phyloP scores from a whole-genome alignment of 2,888 invertebrate genomes.

The Spilosoma lubricipeda region DNA sequence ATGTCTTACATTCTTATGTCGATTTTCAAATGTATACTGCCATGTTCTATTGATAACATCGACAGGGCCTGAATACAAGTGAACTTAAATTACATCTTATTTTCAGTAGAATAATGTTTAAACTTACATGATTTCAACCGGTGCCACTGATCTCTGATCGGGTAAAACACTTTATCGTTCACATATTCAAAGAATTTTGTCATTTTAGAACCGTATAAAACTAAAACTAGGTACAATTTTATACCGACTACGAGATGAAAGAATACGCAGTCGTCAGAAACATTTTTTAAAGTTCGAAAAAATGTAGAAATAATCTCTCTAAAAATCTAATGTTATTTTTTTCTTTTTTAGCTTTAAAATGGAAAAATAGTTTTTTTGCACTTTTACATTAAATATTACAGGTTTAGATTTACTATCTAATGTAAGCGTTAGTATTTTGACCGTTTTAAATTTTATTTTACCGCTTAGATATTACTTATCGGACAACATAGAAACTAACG shows the following conservation, averaged over 20 bases:
- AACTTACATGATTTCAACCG: slow-evolving; percentile 78
- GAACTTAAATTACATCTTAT: background rate
- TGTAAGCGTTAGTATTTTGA: no score
- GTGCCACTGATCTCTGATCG: slow-evolving; percentile 72
- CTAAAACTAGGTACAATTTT: background rate
- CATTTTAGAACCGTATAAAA: slow-evolving; percentile 55
- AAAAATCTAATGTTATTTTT: no score
- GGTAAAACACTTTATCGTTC: slow-evolving; percentile 61
- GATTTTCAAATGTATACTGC: background rate
- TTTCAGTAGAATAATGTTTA: background rate
- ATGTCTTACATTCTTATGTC: background rate
- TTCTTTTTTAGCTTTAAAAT: no score
- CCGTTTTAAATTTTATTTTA: no score
- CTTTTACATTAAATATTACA: no score
- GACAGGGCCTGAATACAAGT: background rate
- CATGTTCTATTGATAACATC: background rate
- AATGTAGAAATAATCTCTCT: background rate
- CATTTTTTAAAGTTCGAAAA: background rate
- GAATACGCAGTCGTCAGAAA: slow-evolving; percentile 2
- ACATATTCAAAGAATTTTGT: slow-evolving; percentile 59
- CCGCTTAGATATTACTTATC: no score
- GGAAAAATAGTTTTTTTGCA: no score
- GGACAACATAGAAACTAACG: no score
- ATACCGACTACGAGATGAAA: slow-evolving; percentile 8
- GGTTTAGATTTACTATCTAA: no score